A percentile compares a stretch with the other conserved stretches of the same genome.
Conservation (phyloP, 2,888 invertebrate genomes). For the Eristalis intricaria region DNA sequence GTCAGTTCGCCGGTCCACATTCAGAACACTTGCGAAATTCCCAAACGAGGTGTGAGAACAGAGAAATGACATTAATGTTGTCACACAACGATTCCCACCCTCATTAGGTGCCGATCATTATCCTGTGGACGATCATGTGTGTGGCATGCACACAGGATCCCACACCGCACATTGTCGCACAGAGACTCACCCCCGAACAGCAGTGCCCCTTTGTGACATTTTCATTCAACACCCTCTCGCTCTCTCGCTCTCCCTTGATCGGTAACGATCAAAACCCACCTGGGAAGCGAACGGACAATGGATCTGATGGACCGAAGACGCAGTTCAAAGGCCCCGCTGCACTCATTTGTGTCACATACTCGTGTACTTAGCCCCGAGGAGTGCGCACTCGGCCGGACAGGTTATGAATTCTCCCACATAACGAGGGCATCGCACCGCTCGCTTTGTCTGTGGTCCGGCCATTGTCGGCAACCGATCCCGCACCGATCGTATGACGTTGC, state of each 20-base stretch:
- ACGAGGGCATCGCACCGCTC: constrained; percentile 15
- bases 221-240: constrained; percentile 40
- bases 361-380: constrained; percentile 37
- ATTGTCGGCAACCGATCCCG: constrained; percentile 9
- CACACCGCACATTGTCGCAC: constrained; percentile 17
- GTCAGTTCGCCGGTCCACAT: neutral
- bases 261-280: constrained; percentile 32
- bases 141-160: constrained; percentile 39
- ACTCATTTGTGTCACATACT: constrained; percentile 58
- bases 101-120: constrained; percentile 51
- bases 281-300: constrained; percentile 21
- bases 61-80: constrained; percentile 26
- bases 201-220: constrained; percentile 20
- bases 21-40: neutral
- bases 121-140: constrained; percentile 40
- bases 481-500: constrained; percentile 42
- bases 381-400: constrained; percentile 7
- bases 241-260: neutral
- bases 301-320: neutral
- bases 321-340: constrained; percentile 48
- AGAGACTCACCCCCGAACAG: constrained; percentile 5
- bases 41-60: constrained; percentile 42
- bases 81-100: constrained; percentile 55
- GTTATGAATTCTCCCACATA: constrained; percentile 32
- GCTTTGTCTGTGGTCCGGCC: constrained; percentile 25